A percentile compares a stretch with the other conserved stretches of the same genome.
phyloP scores from a whole-genome alignment of 2,888 invertebrate genomes.

The Lypha dubia region DNA sequence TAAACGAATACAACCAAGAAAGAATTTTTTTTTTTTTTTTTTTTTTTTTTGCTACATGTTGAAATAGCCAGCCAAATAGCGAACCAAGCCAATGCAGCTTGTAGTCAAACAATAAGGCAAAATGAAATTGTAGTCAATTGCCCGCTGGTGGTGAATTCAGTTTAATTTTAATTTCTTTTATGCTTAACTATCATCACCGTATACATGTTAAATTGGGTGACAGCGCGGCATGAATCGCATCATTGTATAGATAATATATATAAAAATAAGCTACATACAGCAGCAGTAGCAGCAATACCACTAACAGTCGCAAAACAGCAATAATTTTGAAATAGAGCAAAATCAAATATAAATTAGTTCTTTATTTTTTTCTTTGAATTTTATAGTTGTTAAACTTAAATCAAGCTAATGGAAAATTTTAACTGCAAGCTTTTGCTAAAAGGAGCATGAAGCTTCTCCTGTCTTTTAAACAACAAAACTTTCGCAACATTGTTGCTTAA shows the following conservation, averaged over 20 bases:
- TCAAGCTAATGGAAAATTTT: slow-evolving; percentile 7
- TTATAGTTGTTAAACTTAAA: slow-evolving; percentile 7
- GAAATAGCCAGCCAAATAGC: slow-evolving; percentile 22
- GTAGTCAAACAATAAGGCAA: slow-evolving; percentile 40
- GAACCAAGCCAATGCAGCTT: slow-evolving; percentile 14
- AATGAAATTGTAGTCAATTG: slow-evolving; percentile 66
- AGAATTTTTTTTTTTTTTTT: slow-evolving; percentile 5
- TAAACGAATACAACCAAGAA: slow-evolving; percentile 4
- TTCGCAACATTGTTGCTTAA: slow-evolving; percentile 55
- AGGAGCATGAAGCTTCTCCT: neutral
- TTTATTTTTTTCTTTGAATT: slow-evolving; percentile 20
- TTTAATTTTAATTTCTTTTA: slow-evolving; percentile 80
- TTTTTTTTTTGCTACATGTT: neutral
- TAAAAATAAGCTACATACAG: slow-evolving; percentile 61
- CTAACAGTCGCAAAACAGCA: neutral
- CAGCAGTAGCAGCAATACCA: neutral
- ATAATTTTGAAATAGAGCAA: slow-evolving; percentile 53
- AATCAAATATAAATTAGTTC: slow-evolving; percentile 50
- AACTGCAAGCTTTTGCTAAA: neutral
- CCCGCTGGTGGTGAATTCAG: slow-evolving; percentile 82
- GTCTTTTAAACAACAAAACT: neutral
- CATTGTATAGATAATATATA: slow-evolving; percentile 65
- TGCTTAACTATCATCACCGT: slow-evolving; percentile 78
- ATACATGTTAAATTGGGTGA: slow-evolving; percentile 70
- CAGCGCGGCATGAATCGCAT: slow-evolving; percentile 70